Conservation (phyloP, 1,140 invertebrate genomes). For the Saccostrea echinata region DNA sequence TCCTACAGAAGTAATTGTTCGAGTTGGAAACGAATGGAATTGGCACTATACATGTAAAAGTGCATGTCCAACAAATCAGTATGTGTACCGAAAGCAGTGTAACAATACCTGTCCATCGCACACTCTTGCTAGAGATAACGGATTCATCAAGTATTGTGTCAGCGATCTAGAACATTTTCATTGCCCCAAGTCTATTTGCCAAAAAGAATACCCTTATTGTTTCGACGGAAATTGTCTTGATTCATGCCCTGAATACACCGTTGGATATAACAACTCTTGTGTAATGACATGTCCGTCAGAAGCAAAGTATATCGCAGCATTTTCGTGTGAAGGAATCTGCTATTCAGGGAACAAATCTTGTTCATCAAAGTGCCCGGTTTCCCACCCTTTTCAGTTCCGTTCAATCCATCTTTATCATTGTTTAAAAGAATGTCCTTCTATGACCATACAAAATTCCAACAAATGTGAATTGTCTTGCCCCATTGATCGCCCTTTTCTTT, state of each 20-base stretch:
- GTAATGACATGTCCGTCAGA: neutral
- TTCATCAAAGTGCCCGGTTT: neutral
- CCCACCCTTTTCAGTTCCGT: constrained; percentile 5
- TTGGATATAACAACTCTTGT: constrained; percentile 26
- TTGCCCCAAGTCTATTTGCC: neutral
- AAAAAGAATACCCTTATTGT: constrained; percentile 12
- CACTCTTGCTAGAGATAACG: neutral
- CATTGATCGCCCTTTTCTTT: neutral
- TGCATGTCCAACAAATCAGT: neutral
- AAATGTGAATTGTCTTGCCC: constrained; percentile 18
- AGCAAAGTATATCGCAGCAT: neutral
- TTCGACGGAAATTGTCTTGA: constrained; percentile 24
- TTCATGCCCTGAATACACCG: constrained; percentile 32
- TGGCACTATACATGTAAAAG: neutral
- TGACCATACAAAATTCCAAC: neutral
- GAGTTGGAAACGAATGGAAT: neutral
- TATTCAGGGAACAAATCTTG: neutral
- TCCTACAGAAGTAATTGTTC: constrained; percentile 4
- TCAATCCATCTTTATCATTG: neutral
- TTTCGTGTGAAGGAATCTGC: neutral
- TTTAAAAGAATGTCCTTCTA: neutral
- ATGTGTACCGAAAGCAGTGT: neutral
- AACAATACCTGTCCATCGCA: neutral
- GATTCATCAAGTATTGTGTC: constrained; percentile 8
- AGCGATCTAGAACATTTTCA: neutral